Evolutionary conservation across 2,113 vertebrate genomes (phyloP), one percentile per base, ranked within the genome.

Genomic region (Sturnira hondurensis): DNA sequence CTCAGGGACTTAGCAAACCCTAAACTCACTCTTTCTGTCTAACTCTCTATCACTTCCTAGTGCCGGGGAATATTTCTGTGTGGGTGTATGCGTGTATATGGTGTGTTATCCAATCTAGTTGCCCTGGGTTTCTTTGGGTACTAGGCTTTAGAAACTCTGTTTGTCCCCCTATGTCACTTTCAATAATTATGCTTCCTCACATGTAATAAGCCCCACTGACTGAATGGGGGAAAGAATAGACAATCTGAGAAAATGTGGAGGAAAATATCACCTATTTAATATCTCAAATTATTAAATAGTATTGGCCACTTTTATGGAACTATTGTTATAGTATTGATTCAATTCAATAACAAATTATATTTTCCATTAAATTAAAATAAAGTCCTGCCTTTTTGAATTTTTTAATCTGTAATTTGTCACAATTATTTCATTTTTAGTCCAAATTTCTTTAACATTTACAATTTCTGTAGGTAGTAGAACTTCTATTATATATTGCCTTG

Each of bases 331-430:
- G 43, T 43, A 89, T 86, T 13, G 17, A 68, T 63, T 89, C 24
- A 96, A 4, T 95, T 89, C 47, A 92, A 28, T 77, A 93, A 70
- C 33, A 93, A 84, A 65, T 86, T 10, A 9, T 41, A 47, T 94
- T 93, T 84, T 94, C 82, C 7, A 24, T 93, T 71, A 82, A 86
- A 94, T 77, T 86, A 82, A 96, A 84, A 76, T 68, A 52, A 82
- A 93, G 43, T n/a, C n/a, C 47, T 89, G 45, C 47, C 41, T 83
- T 87, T 88, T 68, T 91, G 71, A 58, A 94, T 38, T 43, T 91
- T 96, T 97, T 93, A 86, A 86, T 92, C 74, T 95, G 15, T 90
- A 95, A 89, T 93, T 93, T 61, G 8, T 74, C 31, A 71, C 15
- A 83, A 31, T 71, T 67, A 89, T 86, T 80, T 63, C 2, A 86